Conservation (phyloP, 1,140 invertebrate species). For the Drosophila pachea region DNA sequence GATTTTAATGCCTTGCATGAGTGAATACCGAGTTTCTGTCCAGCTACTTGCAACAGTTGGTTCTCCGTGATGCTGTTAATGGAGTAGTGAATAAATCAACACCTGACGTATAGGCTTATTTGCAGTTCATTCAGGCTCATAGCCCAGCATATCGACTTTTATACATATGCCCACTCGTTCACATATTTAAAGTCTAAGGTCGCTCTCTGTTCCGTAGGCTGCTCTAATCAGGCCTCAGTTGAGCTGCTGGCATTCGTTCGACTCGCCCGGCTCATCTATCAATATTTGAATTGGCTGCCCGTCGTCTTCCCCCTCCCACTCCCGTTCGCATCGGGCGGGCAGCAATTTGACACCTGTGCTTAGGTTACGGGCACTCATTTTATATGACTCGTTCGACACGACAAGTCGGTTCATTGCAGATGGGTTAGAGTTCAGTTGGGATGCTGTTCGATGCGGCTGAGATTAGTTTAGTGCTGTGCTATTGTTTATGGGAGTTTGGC, state of each 20-base stretch:
- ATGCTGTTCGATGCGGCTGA: background rate
- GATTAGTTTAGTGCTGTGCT: constrained; percentile 20
- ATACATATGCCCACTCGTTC: background rate
- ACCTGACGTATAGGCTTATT: too few species aligned
- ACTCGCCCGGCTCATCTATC: constrained; percentile 1
- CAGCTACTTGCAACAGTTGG: too few species aligned
- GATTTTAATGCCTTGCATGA: too few species aligned
- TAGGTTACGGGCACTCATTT: constrained; percentile 24
- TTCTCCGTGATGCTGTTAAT: too few species aligned
- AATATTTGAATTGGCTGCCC: constrained; percentile 10
- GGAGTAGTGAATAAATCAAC: too few species aligned
- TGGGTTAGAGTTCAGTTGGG: background rate
- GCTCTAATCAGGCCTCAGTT: background rate
- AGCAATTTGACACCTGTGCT: constrained; percentile 33
- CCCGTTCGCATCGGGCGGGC: background rate
- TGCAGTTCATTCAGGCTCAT: too few species aligned
- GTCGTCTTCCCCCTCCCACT: background rate
- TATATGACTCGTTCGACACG: constrained; percentile 20
- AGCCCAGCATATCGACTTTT: too few species aligned
- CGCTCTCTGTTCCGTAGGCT: too few species aligned
- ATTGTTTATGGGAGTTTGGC: constrained; percentile 42
- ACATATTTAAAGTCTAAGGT: background rate
- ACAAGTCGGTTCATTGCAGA: background rate
- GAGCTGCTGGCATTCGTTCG: background rate
- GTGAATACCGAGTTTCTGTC: too few species aligned